Evolutionary conservation across 2,113 vertebrate genomes (phyloP), one percentile per base, ranked within the genome.

Genomic region (Hyperopisus bebe): DNA sequence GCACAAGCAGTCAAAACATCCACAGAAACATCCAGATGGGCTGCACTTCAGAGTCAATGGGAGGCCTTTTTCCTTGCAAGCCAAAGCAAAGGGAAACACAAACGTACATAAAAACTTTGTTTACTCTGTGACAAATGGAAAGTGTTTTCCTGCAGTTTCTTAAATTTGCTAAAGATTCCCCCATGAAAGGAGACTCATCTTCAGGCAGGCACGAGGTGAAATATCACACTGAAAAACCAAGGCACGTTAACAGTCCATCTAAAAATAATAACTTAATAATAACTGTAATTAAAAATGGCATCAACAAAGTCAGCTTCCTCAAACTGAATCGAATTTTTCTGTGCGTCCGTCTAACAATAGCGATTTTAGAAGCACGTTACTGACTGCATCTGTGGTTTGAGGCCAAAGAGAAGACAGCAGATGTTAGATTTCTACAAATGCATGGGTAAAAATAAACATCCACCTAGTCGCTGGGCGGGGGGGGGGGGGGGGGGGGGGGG

Each of bases 151-250:
- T 91, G 93, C 93, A 91, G 93, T 27, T 90, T 58, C 88, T 95
- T 94, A 94, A 94, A 94, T 90, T 91, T 90, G 92, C 92, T 58
- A 50, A 39, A 3, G 74, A 92, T 91, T 92, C 92, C 92, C 90
- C 91, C 21, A 2, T 1, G 3, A 46, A 83, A 21, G 15, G 46
- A 74, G 89, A 46, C 86, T 87, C 46, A 89, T 46, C 91, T 15
- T 87, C 93, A 88, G 90, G 91, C 90, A 90, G 92, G 94, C 91
- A 92, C 24, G 27, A 47, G 13, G 74, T 8, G 10, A 42, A 80
- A 80, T 8, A 19, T 11, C 31, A 19, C 35, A 19, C 0, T 35
- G 74, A 42, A 42, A 15, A 17, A 19, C 13, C 74, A 80, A 80
- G 74, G 17, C 19, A 17, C 74, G 19, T 39, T 17, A 80, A 42